phyloP scores from a whole-genome alignment of 2,797 vertebrate species.

The Enteromius paludinosus region DNA sequence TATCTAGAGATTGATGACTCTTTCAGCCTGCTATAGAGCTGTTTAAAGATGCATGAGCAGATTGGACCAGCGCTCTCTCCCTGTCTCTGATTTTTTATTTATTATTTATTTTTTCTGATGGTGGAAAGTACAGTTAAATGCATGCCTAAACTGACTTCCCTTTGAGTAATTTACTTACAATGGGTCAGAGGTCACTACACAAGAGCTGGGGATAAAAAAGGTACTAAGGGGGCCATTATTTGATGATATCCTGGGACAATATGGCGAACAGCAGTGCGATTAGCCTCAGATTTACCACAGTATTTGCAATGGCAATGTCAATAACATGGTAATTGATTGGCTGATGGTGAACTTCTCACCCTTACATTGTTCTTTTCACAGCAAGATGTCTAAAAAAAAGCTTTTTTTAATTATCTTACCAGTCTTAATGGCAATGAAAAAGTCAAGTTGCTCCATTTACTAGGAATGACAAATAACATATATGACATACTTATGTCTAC shows the following conservation, averaged over 20 bases:
- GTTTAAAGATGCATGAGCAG: constrained; percentile 84
- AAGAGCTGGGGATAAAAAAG: constrained; percentile 1
- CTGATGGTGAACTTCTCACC: constrained; percentile 4
- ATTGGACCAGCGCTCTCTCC: constrained; percentile 64
- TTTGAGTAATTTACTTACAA: constrained; percentile 28
- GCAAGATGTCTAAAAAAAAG: background rate
- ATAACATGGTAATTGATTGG: constrained; percentile 30
- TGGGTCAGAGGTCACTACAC: constrained; percentile 35
- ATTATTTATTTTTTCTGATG: background rate
- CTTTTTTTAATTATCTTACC: background rate
- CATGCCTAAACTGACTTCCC: constrained; percentile 42
- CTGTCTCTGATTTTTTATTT: constrained; percentile 21
- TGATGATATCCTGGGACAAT: constrained; percentile 21
- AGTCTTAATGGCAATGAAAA: background rate
- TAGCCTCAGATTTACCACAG: constrained; percentile 29
- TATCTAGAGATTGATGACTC: constrained; percentile 81
- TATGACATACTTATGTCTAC: background rate
- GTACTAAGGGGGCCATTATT: constrained; percentile 17
- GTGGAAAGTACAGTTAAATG: constrained; percentile 42
- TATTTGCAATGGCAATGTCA: constrained; percentile 10
- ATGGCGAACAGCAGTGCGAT: constrained; percentile 5
- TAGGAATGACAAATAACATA: background rate
- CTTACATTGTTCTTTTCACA: constrained; percentile 3
- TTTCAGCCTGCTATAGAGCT: constrained; percentile 71
- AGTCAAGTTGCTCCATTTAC: background rate